Evolutionary conservation across 2,797 vertebrate genomes (phyloP).

Genomic region (Heteromormyrus szaboi): DNA sequence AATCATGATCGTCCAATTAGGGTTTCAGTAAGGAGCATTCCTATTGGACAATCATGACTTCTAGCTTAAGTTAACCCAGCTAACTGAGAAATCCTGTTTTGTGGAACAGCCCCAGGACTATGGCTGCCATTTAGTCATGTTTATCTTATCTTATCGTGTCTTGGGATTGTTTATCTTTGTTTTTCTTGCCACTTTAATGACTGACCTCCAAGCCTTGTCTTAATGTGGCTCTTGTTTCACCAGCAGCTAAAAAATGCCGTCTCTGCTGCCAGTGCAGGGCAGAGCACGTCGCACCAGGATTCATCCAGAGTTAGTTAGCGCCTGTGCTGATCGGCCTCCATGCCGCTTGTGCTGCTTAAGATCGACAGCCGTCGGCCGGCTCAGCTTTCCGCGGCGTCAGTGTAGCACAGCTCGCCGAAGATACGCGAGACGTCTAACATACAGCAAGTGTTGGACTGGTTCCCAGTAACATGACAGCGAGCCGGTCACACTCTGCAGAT

Average conservation of each 20-base stretch:
- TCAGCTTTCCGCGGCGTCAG: background rate
- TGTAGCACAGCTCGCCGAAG: background rate
- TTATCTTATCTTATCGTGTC: background rate
- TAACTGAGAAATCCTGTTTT: background rate
- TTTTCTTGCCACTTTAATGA: background rate
- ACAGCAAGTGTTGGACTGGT: background rate
- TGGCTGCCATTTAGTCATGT: background rate
- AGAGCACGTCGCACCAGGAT: background rate
- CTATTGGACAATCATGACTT: background rate
- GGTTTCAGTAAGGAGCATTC: no score
- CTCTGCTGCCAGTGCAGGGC: background rate
- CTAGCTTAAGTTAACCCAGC: background rate
- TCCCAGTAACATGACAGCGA: background rate
- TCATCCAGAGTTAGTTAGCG: background rate
- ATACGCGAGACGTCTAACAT: background rate
- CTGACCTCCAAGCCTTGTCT: background rate
- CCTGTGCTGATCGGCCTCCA: background rate
- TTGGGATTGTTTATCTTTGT: background rate
- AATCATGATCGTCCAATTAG: no score
- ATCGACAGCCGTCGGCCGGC: background rate
- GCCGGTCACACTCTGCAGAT: background rate
- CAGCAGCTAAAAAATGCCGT: background rate
- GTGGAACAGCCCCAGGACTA: background rate
- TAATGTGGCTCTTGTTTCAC: background rate
- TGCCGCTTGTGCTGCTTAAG: background rate